Evolutionary conservation across 2,888 invertebrate species (phyloP), one percentile per base, ranked within the genome.

Genomic region (Patella pellucida): DNA sequence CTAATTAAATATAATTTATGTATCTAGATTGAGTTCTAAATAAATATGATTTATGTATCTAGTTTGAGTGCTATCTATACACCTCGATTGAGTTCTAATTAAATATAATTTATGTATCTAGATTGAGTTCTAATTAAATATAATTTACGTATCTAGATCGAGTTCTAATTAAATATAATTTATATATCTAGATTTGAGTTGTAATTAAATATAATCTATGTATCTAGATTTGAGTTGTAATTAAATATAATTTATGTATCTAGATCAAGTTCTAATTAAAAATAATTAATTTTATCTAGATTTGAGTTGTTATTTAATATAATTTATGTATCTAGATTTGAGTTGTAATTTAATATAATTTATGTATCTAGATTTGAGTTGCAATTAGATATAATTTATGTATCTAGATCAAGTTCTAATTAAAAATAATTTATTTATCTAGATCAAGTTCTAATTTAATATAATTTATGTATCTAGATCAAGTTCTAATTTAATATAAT

Each of bases 121-220:
- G 93, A 82, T 93, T 99, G 78, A 98, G 98, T 89, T 99, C 99
- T 80, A 99, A n/a, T n/a, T n/a, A n/a, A n/a, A n/a, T n/a, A n/a
- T n/a, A n/a, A n/a, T n/a, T n/a, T n/a, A n/a, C n/a, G n/a, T n/a
- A n/a, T n/a, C n/a, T n/a, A n/a, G n/a, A n/a, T n/a, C n/a, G n/a
- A n/a, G n/a, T 31, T 31, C 31, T 31, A 31, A 31, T 31, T 31
- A 31, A 31, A 31, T 31, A 31, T 31, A 4, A 31, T 31, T 31
- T 0, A 2, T 31, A 3, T 56, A 56, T 56, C 4, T 16, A 56
- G 16, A 16, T n/a, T 19, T 14, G 31, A 56, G 52, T 69, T n/a
- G 3, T 4, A 69, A 23, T 27, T 23, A 69, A 27, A 16, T 16
- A 19, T 23, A 5, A 16, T 69, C 3, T 0, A n/a, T 23, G 2